phyloP scores from a whole-genome alignment of 2,888 invertebrate species.

The Boloria selene region DNA sequence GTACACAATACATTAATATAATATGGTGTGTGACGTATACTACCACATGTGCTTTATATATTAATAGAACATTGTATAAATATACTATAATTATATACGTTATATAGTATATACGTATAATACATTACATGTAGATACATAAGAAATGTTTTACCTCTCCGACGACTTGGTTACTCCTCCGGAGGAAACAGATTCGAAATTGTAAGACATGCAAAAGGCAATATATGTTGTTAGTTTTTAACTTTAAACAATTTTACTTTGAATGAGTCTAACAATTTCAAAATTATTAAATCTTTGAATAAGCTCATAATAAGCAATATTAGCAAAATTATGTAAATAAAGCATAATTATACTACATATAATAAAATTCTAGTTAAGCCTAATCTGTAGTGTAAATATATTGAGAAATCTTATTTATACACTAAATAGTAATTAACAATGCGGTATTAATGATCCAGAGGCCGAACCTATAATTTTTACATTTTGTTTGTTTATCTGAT shows the following conservation, averaged over 20 bases:
- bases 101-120: conserved; percentile 23
- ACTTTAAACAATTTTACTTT: conserved; percentile 9
- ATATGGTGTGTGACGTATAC: no score
- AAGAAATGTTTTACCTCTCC: conserved; percentile 72
- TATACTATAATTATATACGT: background rate
- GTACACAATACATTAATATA: no score
- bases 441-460: no score
- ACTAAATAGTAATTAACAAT: no score
- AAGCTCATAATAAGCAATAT: background rate
- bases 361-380: no score
- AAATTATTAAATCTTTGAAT: conserved; percentile 5
- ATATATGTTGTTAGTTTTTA: conserved; percentile 74
- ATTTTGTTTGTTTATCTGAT: no score
- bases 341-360: no score
- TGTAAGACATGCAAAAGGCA: conserved; percentile 88
- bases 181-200: conserved; percentile 85
- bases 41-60: no score
- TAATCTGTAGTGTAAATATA: no score
- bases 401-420: no score
- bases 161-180: conserved; percentile 85
- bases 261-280: background rate
- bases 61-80: background rate
- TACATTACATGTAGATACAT: conserved; percentile 39
- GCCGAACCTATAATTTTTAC: no score
- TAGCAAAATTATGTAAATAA: background rate